Evolutionary conservation across 2,113 vertebrate species (phyloP).

Genomic region (Pithys albifrons): DNA sequence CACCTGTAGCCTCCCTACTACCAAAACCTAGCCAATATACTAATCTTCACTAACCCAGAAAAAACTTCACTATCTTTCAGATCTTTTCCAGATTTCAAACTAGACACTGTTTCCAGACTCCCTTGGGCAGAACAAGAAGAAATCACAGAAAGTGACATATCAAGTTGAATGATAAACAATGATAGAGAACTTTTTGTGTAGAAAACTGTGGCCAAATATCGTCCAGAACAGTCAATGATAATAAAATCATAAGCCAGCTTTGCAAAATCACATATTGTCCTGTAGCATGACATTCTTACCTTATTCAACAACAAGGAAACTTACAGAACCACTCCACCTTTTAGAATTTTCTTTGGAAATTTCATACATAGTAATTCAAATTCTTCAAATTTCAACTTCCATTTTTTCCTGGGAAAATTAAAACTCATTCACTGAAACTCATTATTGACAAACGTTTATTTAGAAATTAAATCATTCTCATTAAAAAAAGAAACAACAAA

Average conservation of each 20-base stretch:
- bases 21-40: neutral
- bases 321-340: neutral
- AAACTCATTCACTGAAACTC: neutral
- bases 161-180: neutral
- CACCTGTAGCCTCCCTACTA: neutral
- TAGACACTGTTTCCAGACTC: neutral
- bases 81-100: neutral
- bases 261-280: neutral
- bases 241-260: neutral
- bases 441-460: neutral
- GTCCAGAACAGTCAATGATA: neutral
- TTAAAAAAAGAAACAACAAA: neutral
- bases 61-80: neutral
- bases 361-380: neutral
- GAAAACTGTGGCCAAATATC: neutral
- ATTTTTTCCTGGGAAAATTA: neutral
- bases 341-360: neutral
- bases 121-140: neutral
- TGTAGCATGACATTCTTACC: neutral
- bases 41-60: neutral
- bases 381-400: neutral
- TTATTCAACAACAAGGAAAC: neutral
- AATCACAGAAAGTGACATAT: neutral
- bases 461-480: neutral
- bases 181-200: neutral